Base-by-base conservation (phyloP, 1,140 invertebrate genomes). In the Ridgeia piscesae region DNA sequence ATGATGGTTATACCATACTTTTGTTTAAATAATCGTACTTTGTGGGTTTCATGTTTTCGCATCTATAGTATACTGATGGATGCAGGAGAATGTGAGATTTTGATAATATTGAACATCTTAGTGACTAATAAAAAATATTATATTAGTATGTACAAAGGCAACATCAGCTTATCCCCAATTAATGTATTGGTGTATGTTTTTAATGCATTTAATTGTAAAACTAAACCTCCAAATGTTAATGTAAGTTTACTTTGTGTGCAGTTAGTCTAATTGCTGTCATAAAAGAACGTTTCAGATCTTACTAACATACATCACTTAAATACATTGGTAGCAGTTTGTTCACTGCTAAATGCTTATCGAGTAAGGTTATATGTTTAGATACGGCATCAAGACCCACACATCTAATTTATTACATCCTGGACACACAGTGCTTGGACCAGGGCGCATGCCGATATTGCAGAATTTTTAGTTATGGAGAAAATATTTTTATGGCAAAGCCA, bases 401-500 rank as follows among this genome's bases (percentile, higher is more conserved):
- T 77, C 58, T 77, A 77, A 77, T 77, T 77, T 77, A 77, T 77
- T 77, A 77, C 58, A 77, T 9, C 58, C 58, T 77, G 17, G 58
- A 77, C 27, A 21, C 58, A 4, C 11, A 77, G 2, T 21, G 58
- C 58, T 77, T 77, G 58, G 58, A 50, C 21, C 48, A 50, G 48
- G 48, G 11, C 58, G 27, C 17, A 77, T 4, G 58, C 58, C 17
- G 14, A 77, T 77, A 77, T 77, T 77, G 58, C 58, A 77, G 58
- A 77, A 77, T 21, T 27, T 77, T 77, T n/a, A n/a, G 58, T 77
- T 77, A 77, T 14, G 17, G 8, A 50, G 58, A 21, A 17, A 21
- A 77, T 77, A 77, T 77, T 77, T 77, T 77, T 77, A 77, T 77
- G 58, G 58, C 58, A 77, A 77, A 77, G 58, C 58, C 58, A 77